Evolutionary conservation across 2,888 invertebrate genomes (phyloP), one percentile per base, ranked within the genome.

Genomic region (Diloba caeruleocephala): DNA sequence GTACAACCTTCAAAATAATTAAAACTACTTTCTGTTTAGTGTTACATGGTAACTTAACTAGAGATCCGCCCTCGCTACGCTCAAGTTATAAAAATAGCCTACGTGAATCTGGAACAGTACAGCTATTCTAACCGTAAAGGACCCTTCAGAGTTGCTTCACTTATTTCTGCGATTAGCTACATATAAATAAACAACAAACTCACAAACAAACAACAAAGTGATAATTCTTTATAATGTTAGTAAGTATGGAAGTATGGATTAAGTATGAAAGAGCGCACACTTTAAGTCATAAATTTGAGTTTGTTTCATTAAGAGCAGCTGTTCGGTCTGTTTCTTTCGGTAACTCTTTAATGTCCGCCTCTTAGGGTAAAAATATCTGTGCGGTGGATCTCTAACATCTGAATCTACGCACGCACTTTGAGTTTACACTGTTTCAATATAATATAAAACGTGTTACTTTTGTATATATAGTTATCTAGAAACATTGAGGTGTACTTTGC

Each of bases 281-380:
- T 71, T 69, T 60, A 61, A 63, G 63, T 58, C 62, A 63, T 77
- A 72, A 74, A 75, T 61, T 50, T 41, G 42, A 52, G 65, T 73
- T 70, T 70, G 70, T 80, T 79, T 82, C 72, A 74, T 78, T 74
- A 63, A 48, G 59, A 79, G 68, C 84, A 84, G 82, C 83, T 84
- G 81, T 67, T 79, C 68, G 64, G 68, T 74, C 65, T 70, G 71
- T 77, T 77, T 71, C 69, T 69, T 80, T 79, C 71, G 61, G 77
- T 77, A 81, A 82, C 79, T 83, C 82, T 85, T 87, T 86, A 72
- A 85, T 79, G 85, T 82, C 76, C 61, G 70, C 69, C 66, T 76
- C 75, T 68, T 73, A 56, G 78, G 82, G 74, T 85, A 85, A 82
- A 88, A 88, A 87, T 85, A 88, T 71, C 63, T 71, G 74, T 76